Evolutionary conservation across 2,113 vertebrate species (phyloP), one percentile per base, ranked within the genome.

Genomic region (Potamarius usumacintae): DNA sequence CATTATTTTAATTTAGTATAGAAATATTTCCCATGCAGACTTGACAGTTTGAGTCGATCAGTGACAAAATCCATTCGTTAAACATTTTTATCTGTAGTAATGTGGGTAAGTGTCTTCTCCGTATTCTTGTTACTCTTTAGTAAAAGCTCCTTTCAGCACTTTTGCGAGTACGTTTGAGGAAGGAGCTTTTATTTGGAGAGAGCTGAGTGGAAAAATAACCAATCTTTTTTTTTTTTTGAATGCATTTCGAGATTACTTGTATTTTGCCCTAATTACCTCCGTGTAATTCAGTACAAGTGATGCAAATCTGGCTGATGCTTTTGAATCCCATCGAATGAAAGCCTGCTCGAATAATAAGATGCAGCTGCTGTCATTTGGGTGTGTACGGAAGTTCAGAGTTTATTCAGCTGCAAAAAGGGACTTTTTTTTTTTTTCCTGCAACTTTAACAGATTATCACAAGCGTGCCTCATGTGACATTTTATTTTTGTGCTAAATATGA

Each of bases 261-360:
- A 62, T 14, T 82, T 62, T 62, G 18, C 71, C 15, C 82, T 83
- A 82, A 86, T 82, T 52, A 48, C 85, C 18, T 82, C 69, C 62
- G 8, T 57, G 77, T 78, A 42, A 86, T 86, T 69, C 34, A 72
- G 34, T 4, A 42, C 17, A 4, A 27, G 25, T 76, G 34, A 25
- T 27, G 10, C 15, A n/a, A 57, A 27, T n/a, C 34, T 50, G 52
- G 52, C 63, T 55, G 58, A 79, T 22, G 48, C n/a, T 6, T 78
- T 79, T 57, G 48, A n/a, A 65, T 22, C 57, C 27, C 7, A 55
- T 25, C 18, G 60, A 34, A 60, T 58, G 53, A 62, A 62, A 76
- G 69, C 71, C 34, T 67, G n/a, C 42, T 84, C 34, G 50, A 80
- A 80, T 53, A 86, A 65, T 6, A 86, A 86, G 53, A 48, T 2